Evolutionary conservation across 1,140 invertebrate species (phyloP), one percentile per base, ranked within the genome.

Genomic region (Euura saliciscinereae): DNA sequence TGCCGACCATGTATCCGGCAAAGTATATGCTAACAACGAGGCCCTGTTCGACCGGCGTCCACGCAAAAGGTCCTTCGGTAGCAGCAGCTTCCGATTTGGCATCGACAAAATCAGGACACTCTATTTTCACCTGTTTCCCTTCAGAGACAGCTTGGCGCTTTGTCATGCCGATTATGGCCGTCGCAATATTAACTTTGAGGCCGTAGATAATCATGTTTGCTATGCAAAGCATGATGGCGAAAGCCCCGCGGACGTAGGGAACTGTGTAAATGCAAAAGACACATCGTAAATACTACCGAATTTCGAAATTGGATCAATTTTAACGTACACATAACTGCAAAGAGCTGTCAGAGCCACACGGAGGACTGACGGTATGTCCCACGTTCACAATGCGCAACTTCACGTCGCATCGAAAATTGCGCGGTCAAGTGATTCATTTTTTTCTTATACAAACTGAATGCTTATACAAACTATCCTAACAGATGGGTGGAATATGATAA

Each of bases 81-180:
- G 4, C 42, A 0, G 1, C 4, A 2, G 44, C 2, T 0, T 5
- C 5, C 28, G 42, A 13, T 6, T 2, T 3, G 4, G 74, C 46
- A 2, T 44, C 66, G 0, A 77, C 76, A 69, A 78, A 80, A 28
- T 79, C 65, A n/a, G 79, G 76, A 74, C 85, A 87, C n/a, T 81
- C 80, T 3, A 69, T 6, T 28, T 28, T 28, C 1, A 43, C 74
- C 42, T 11, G 4, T 42, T 42, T 0, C 4, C 5, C 43, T 42
- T 67, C 28, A 11, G 11, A 4, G 66, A 42, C 66, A n/a, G 43
- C 11, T 28, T 67, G 8, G 43, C 8, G 13, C 42, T 96, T 95
- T 2, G 97, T 88, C 93, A 98, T 97, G 42, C 94, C 95, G 4
- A 97, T 94, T 82, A 97, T 94, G 1, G 94, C 92, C 1, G 96